A percentile compares a stretch with the other conserved stretches of the same genome.
Conservation (phyloP, 2,113 vertebrate genomes). For the Gallinago paraguaiae region DNA sequence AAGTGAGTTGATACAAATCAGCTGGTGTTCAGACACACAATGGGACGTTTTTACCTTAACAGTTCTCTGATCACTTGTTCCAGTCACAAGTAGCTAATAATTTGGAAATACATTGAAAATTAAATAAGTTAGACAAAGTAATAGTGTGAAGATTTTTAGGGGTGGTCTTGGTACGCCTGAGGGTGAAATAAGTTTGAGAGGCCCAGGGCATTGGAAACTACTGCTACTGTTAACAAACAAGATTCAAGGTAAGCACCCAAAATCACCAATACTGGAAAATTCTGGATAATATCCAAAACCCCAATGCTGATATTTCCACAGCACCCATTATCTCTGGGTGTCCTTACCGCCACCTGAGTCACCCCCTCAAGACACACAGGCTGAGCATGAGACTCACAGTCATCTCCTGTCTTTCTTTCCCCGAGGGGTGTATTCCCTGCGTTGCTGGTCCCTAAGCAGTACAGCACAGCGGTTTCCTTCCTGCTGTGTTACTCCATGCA, state of each 20-base stretch:
- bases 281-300: background rate
- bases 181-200: background rate
- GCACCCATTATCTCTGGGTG: rapidly evolving
- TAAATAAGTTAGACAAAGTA: background rate
- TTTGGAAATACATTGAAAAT: background rate
- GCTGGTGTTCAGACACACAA: background rate
- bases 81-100: background rate
- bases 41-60: background rate
- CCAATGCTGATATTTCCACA: background rate
- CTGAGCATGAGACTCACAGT: background rate
- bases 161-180: background rate
- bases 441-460: background rate
- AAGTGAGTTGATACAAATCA: background rate
- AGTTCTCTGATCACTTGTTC: background rate
- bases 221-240: background rate
- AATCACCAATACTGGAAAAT: background rate
- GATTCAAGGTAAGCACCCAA: background rate
- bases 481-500: background rate
- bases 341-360: background rate
- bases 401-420: background rate
- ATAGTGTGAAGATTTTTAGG: background rate
- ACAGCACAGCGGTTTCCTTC: background rate
- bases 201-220: background rate
- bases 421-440: rapidly evolving
- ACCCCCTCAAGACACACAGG: background rate